Conservation (phyloP, 2,888 invertebrate species). For the Pristionchus japonicus region DNA sequence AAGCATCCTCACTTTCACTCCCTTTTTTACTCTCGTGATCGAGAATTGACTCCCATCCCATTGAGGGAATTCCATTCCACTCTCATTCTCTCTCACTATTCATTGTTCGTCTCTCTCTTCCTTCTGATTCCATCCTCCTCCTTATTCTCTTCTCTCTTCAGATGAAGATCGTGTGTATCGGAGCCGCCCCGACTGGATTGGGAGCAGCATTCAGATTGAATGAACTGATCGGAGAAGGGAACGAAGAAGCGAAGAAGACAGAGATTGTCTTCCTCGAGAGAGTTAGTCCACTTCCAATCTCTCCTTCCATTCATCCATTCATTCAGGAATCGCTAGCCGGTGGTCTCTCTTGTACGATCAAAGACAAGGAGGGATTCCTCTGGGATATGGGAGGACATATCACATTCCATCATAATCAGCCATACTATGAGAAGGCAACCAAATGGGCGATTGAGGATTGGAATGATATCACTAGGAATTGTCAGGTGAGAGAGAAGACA, state of each 20-base stretch:
- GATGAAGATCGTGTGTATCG: conserved; percentile 69
- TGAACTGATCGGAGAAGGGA: conserved; percentile 64
- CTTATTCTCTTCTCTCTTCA: background rate
- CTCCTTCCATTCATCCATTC: background rate
- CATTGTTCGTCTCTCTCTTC: too few species aligned
- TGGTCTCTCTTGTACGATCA: conserved; percentile 72
- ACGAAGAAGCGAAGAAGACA: conserved; percentile 63
- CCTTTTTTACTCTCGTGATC: background rate
- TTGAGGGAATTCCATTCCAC: too few species aligned
- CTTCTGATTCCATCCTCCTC: background rate
- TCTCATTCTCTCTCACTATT: background rate
- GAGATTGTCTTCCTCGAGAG: conserved; percentile 70
- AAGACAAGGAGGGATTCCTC: conserved; percentile 73
- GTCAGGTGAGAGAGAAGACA: conserved; percentile 57
- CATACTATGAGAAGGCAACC: conserved; percentile 74
- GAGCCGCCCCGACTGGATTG: conserved; percentile 73
- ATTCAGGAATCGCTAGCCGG: conserved; percentile 66
- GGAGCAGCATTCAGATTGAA: conserved; percentile 74
- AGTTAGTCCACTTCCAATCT: conserved; percentile 51
- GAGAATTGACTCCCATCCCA: background rate
- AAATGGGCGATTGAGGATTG: conserved; percentile 74
- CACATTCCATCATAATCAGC: conserved; percentile 74
- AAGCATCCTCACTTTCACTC: conserved; percentile 9
- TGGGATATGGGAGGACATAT: conserved; percentile 76
- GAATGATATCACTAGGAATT: conserved; percentile 72